Evolutionary conservation across 2,888 invertebrate genomes (phyloP).

Genomic region (Meghimatium bilineatum): DNA sequence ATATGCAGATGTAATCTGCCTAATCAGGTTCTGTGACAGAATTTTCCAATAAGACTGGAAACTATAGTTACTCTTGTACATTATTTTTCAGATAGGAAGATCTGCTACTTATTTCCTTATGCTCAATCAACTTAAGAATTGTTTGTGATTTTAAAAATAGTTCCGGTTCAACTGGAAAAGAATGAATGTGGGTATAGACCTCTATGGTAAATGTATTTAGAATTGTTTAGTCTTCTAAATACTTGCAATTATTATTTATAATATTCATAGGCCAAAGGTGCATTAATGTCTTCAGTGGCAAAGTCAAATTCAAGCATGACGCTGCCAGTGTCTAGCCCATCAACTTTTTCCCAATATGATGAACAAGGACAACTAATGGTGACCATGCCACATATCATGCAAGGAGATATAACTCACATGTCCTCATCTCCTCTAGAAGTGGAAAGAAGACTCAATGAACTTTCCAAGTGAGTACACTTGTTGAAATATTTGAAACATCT

Average conservation of each 20-base stretch:
- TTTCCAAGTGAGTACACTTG: constrained; percentile 64
- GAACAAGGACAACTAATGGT: constrained; percentile 49
- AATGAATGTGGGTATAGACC: too few relatives aligned
- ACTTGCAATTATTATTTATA: background rate
- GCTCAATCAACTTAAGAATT: too few relatives aligned
- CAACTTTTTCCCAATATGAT: constrained; percentile 74
- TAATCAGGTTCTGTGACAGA: too few relatives aligned
- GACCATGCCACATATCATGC: constrained; percentile 32
- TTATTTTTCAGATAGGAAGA: too few relatives aligned
- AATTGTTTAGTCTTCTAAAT: too few relatives aligned
- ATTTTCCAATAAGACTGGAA: too few relatives aligned
- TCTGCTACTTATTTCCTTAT: too few relatives aligned
- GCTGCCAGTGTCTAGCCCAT: constrained; percentile 73
- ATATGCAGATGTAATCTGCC: too few relatives aligned
- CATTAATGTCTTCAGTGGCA: constrained; percentile 71
- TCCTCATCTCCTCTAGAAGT: constrained; percentile 64
- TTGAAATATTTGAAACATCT: background rate
- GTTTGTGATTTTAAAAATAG: too few relatives aligned
- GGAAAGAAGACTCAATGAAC: constrained; percentile 70
- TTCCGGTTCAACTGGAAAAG: too few relatives aligned
- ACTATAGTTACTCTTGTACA: too few relatives aligned
- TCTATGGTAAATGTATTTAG: too few relatives aligned
- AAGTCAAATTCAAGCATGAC: constrained; percentile 75
- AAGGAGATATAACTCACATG: constrained; percentile 26
- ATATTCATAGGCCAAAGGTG: constrained; percentile 55